Percentiles rank a stretch among this genome's conserved stretches.
Conservation (phyloP, 2,113 vertebrate species). For the Grammomys surdaster region DNA sequence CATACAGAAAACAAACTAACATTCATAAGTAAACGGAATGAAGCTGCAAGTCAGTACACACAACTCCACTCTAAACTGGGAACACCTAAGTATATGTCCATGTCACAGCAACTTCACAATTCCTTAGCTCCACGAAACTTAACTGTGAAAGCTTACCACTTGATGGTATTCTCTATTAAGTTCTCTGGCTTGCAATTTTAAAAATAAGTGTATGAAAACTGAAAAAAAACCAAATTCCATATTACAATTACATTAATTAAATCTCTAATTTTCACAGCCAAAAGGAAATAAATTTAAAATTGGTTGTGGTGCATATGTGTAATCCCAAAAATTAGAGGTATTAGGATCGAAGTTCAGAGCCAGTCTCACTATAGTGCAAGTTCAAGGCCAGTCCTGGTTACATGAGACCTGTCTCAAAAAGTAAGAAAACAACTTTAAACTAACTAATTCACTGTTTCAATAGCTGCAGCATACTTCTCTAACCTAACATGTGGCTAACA, state of each 20-base stretch:
- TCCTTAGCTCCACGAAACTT: neutral
- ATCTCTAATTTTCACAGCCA: conserved; percentile 66
- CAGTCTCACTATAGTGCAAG: neutral
- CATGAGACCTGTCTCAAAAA: neutral
- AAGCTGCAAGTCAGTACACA: neutral
- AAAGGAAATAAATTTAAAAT: conserved; percentile 32
- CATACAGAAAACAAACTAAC: neutral
- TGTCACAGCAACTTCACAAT: neutral
- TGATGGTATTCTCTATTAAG: conserved; percentile 4
- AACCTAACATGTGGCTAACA: conserved; percentile 4
- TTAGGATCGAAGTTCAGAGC: neutral
- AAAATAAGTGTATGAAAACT: conserved; percentile 38
- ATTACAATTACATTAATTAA: conserved; percentile 31
- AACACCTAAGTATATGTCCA: neutral
- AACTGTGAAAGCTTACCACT: neutral
- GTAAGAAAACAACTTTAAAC: too few species aligned
- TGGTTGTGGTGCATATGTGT: neutral
- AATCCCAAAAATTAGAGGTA: neutral
- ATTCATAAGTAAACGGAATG: neutral
- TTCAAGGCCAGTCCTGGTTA: neutral
- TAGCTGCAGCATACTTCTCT: conserved; percentile 36
- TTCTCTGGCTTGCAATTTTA: conserved; percentile 21
- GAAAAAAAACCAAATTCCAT: neutral
- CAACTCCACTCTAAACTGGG: neutral
- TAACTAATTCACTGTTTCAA: conserved; percentile 4